Evolutionary conservation across 2,797 vertebrate genomes (phyloP).

Genomic region (Yasuhikotakia modesta): DNA sequence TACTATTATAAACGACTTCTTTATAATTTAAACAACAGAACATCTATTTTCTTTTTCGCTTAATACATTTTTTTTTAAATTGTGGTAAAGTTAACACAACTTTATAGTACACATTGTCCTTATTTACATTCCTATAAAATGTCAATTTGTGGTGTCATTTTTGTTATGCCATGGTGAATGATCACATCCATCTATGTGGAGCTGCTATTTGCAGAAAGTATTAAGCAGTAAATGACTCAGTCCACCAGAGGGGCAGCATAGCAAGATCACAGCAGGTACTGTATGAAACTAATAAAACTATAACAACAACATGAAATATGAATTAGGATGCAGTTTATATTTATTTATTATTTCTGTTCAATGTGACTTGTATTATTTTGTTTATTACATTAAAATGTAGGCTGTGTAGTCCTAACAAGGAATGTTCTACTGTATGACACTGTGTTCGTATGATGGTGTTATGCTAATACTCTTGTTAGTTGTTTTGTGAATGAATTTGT

Average conservation of each 20-base stretch:
- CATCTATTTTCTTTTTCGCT: too few relatives aligned
- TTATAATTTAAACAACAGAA: too few relatives aligned
- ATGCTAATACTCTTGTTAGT: not conserved
- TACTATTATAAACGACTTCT: too few relatives aligned
- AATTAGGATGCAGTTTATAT: not conserved
- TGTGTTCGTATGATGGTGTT: not conserved
- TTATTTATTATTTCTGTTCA: not conserved
- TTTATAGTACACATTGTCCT: too few relatives aligned
- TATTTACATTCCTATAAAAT: too few relatives aligned
- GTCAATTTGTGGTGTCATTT: too few relatives aligned
- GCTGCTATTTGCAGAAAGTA: too few relatives aligned
- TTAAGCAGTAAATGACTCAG: slow-evolving; percentile 8
- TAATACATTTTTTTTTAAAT: too few relatives aligned
- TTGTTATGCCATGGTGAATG: too few relatives aligned
- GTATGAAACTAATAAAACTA: not conserved
- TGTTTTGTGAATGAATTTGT: not conserved
- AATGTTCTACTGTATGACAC: not conserved
- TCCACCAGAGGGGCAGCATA: slow-evolving; percentile 41
- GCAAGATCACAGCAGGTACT: slow-evolving; percentile 7
- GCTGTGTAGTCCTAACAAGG: not conserved
- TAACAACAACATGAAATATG: not conserved
- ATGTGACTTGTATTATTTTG: not conserved
- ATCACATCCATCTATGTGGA: too few relatives aligned
- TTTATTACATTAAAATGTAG: not conserved
- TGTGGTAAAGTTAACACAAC: too few relatives aligned